Evolutionary conservation across 2,888 invertebrate genomes (phyloP), one percentile per base, ranked within the genome.

Genomic region (Cacoxenus indagator): DNA sequence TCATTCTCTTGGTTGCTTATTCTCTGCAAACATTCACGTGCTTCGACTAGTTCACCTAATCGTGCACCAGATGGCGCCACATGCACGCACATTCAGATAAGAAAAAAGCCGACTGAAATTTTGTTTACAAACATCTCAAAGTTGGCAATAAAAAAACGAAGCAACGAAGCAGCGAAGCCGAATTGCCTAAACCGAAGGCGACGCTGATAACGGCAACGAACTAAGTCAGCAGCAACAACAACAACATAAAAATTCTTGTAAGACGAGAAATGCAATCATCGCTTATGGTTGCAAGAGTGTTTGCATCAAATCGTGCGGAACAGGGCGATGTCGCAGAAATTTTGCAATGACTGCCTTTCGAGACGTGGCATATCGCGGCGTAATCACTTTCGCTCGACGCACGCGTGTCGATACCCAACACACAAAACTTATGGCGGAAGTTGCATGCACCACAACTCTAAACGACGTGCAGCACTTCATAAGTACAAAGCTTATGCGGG

Each of bases 121-220:
- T 62, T 62, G 61, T 62, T 62, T 62, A 62, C 45, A 62, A 62
- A 62, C 61, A 62, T 9, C 55, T 22, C 14, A 6, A 17, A 54
- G 26, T 54, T 27, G 55, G 14, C 55, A 14, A 14, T 24, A 27
- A 26, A 43, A 43, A 24, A 43, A 43, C 24, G 43, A 6, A 55
- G 17, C 29, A 37, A 37, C 14, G 37, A 8, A 14, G 37, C 8
- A 37, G 14, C 14, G 8, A 37, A 37, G 4, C 5, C 31, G 31
- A 31, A 31, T 31, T 31, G 31, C 31, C 9, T 4, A 31, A 4
- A 31, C 9, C 9, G 31, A 31, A 31, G 31, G 9, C 31, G 31
- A 31, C 31, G 9, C 4, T 31, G 31, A 31, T 6, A 31, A 31
- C n/a, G n/a, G n/a, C n/a, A n/a, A n/a, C n/a, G n/a, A n/a, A n/a